Evolutionary conservation across 2,113 vertebrate species (phyloP).

Genomic region (Rhinichthys klamathensis): DNA sequence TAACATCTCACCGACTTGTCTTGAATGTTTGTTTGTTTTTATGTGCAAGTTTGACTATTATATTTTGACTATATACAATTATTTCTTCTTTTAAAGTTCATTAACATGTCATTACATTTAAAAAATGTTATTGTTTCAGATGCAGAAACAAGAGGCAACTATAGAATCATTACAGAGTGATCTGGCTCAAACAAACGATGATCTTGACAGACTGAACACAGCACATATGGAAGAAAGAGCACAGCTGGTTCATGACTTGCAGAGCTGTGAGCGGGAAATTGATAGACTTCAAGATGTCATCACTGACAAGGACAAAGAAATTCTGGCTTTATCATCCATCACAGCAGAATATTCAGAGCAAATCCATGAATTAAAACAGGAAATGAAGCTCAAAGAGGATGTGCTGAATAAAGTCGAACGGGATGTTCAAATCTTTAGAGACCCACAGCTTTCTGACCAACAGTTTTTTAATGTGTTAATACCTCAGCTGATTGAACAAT

Average conservation of each 20-base stretch:
- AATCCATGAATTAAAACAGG: slow-evolving; percentile 74
- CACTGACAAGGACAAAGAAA: slow-evolving; percentile 83
- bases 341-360: slow-evolving; percentile 83
- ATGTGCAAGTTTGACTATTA: not conserved
- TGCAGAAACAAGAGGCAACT: slow-evolving; percentile 78
- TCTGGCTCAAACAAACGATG: slow-evolving; percentile 87
- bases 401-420: slow-evolving; percentile 77
- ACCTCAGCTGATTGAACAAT: slow-evolving; percentile 74
- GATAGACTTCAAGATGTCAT: slow-evolving; percentile 83
- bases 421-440: slow-evolving; percentile 74
- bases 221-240: slow-evolving; percentile 85
- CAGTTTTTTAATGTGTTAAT: slow-evolving; percentile 74
- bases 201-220: slow-evolving; percentile 85
- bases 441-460: slow-evolving; percentile 80
- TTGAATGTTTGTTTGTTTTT: not conserved
- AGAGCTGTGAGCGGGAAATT: slow-evolving; percentile 87
- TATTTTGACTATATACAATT: not conserved
- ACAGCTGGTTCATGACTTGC: slow-evolving; percentile 87
- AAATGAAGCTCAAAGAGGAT: slow-evolving; percentile 81
- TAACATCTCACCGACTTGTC: slow-evolving; percentile 57
- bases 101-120: not conserved
- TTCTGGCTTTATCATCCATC: slow-evolving; percentile 72
- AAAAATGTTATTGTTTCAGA: slow-evolving; percentile 64
- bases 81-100: not conserved
- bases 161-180: slow-evolving; percentile 81